phyloP scores from a whole-genome alignment of 2,797 vertebrate species.

The Natrix natrix region DNA sequence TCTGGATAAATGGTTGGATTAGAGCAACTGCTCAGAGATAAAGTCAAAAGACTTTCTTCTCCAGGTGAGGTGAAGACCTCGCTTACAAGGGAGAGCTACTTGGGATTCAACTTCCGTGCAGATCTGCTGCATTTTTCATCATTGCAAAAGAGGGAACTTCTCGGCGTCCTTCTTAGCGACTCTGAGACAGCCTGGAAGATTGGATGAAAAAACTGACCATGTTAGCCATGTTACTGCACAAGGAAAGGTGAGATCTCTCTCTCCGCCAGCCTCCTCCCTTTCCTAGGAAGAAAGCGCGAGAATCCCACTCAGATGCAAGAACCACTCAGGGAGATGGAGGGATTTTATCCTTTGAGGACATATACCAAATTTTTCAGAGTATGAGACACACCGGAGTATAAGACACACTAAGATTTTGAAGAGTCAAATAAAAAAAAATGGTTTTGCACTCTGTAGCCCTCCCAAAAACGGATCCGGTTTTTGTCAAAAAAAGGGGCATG shows the following conservation, averaged over 20 bases:
- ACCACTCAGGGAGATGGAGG: not conserved
- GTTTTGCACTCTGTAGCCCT: too few relatives aligned
- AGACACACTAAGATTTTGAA: too few relatives aligned
- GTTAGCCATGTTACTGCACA: not conserved
- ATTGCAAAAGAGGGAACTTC: too few relatives aligned
- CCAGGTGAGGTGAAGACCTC: not conserved
- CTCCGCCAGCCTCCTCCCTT: not conserved
- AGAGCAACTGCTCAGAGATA: conserved; percentile 30
- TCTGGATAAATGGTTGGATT: not conserved
- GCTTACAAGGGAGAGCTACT: conserved; percentile 25
- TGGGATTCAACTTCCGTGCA: conserved; percentile 9
- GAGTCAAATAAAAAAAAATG: too few relatives aligned
- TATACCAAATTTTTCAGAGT: too few relatives aligned
- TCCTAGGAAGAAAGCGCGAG: not conserved
- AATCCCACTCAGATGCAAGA: not conserved
- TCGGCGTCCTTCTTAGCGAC: not conserved
- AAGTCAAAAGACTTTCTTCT: conserved; percentile 14
- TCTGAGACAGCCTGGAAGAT: not conserved
- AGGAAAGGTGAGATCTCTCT: accelerated
- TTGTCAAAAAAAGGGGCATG: too few relatives aligned
- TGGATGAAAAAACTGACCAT: not conserved
- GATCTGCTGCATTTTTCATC: too few relatives aligned
- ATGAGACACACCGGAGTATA: too few relatives aligned
- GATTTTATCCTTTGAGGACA: not conserved
- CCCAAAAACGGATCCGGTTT: too few relatives aligned